These are phyloP conservation scores for Bovichtus variegatus DNA, from an alignment of 2,797 vertebrate genomes.

Conservation along the genomic window DNA sequence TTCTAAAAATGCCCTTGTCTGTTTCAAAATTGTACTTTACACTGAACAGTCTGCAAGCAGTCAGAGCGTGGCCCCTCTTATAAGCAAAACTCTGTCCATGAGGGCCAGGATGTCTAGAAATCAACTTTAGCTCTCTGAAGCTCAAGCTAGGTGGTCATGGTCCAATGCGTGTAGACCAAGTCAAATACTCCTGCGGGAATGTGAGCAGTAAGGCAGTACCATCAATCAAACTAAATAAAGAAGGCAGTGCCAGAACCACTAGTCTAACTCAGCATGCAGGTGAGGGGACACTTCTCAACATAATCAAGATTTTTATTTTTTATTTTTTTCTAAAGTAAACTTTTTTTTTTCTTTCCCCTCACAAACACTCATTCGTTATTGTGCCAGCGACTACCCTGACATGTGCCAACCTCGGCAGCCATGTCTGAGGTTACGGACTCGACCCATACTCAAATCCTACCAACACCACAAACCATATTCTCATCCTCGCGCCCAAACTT, in stretches of 20 bases:
- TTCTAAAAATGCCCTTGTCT: neutral
- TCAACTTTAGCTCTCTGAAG: slow-evolving; percentile 51
- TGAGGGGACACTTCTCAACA: slow-evolving; percentile 21
- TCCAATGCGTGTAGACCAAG: slow-evolving; percentile 48
- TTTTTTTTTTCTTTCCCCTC: neutral
- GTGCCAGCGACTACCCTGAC: slow-evolving; percentile 2
- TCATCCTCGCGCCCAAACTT: slow-evolving; percentile 28
- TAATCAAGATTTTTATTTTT: neutral
- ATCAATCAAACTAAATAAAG: slow-evolving; percentile 68
- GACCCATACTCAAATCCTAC: slow-evolving; percentile 34
- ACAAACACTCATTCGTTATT: neutral
- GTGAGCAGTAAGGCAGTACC: slow-evolving; percentile 46
- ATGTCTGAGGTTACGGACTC: neutral
- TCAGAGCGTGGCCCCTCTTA: slow-evolving; percentile 7
- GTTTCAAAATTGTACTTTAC: slow-evolving; percentile 9
- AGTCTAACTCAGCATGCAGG: slow-evolving; percentile 35
- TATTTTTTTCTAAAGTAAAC: neutral
- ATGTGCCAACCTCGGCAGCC: slow-evolving; percentile 28
- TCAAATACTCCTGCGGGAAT: slow-evolving; percentile 51
- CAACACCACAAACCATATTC: slow-evolving; percentile 26
- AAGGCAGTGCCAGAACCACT: slow-evolving; percentile 33
- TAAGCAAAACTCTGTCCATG: slow-evolving; percentile 27
- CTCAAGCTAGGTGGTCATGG: slow-evolving; percentile 45
- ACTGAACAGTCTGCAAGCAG: slow-evolving; percentile 8
- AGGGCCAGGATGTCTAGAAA: slow-evolving; percentile 46